Conservation (phyloP, 2,888 invertebrate species). For the Panopea generosa region DNA sequence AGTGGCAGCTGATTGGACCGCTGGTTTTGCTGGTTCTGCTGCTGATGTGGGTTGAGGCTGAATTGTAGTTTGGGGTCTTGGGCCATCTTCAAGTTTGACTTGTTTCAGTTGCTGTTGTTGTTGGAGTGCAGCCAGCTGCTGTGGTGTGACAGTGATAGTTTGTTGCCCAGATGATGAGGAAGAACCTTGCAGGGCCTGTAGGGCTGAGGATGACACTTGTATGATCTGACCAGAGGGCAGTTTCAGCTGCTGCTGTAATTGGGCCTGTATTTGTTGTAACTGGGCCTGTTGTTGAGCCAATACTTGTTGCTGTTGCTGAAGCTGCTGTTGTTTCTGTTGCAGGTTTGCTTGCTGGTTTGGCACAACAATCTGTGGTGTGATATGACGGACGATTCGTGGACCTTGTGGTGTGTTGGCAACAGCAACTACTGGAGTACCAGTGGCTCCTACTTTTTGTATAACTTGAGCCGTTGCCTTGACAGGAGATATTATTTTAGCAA, state of each 20-base stretch:
- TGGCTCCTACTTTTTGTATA: slow-evolving; percentile 56
- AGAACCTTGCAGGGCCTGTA: slow-evolving; percentile 20
- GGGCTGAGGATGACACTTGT: slow-evolving; percentile 40
- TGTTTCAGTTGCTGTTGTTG: slow-evolving; percentile 57
- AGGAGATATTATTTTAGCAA: slow-evolving; percentile 54
- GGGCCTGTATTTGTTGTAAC: slow-evolving; percentile 83
- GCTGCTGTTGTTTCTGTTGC: slow-evolving; percentile 50
- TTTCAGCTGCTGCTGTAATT: slow-evolving; percentile 64
- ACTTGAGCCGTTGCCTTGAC: slow-evolving; percentile 40
- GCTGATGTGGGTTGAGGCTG: slow-evolving; percentile 61
- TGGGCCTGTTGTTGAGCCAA: slow-evolving; percentile 55
- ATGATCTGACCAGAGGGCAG: slow-evolving; percentile 53
- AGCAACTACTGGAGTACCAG: slow-evolving; percentile 43
- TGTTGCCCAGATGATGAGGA: slow-evolving; percentile 23
- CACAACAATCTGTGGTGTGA: slow-evolving; percentile 55
- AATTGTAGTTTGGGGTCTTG: too few relatives aligned
- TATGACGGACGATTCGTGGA: slow-evolving; percentile 50
- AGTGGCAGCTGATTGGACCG: not conserved
- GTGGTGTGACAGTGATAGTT: slow-evolving; percentile 56
- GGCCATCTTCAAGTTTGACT: slow-evolving; percentile 31
- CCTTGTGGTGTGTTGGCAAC: slow-evolving; percentile 49
- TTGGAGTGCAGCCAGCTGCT: slow-evolving; percentile 58
- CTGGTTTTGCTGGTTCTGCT: slow-evolving; percentile 29
- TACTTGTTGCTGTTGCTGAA: slow-evolving; percentile 56
- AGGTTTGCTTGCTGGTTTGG: slow-evolving; percentile 36